Conservation (phyloP, 2,797 vertebrate species). For the Sitta carolinensis region DNA sequence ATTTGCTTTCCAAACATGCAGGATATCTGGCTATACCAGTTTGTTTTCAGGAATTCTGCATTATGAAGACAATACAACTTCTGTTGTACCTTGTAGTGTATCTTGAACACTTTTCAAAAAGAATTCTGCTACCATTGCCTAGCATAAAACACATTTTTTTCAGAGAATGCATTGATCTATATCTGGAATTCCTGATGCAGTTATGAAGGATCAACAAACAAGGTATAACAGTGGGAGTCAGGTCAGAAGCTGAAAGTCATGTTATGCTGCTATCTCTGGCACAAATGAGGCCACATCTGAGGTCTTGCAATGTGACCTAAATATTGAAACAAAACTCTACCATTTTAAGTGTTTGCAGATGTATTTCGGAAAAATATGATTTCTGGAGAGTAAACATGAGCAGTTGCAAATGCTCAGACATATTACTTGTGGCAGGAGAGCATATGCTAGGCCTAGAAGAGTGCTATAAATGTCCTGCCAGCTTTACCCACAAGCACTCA, state of each 20-base stretch:
- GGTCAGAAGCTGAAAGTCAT: background rate
- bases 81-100: background rate
- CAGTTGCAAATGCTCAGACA: slow-evolving; percentile 37
- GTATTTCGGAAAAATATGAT: slow-evolving; percentile 37
- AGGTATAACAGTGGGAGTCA: background rate
- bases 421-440: slow-evolving; percentile 28
- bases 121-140: background rate
- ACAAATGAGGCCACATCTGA: background rate
- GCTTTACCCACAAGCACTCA: slow-evolving; percentile 6
- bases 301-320: slow-evolving; percentile 27
- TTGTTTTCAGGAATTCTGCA: background rate
- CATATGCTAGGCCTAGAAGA: background rate
- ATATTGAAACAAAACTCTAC: slow-evolving; percentile 8
- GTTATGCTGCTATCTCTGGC: background rate
- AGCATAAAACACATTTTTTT: background rate
- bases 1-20: background rate
- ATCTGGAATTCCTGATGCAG: background rate
- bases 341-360: slow-evolving; percentile 51
- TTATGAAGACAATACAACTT: background rate
- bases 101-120: background rate
- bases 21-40: background rate
- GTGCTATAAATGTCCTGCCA: slow-evolving; percentile 10
- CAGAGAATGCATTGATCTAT: background rate
- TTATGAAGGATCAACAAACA: background rate
- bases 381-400: slow-evolving; percentile 32